These are phyloP conservation scores for Schizaphis graminum DNA, from an alignment of 2,888 invertebrate genomes.

Conservation along the genomic window DNA sequence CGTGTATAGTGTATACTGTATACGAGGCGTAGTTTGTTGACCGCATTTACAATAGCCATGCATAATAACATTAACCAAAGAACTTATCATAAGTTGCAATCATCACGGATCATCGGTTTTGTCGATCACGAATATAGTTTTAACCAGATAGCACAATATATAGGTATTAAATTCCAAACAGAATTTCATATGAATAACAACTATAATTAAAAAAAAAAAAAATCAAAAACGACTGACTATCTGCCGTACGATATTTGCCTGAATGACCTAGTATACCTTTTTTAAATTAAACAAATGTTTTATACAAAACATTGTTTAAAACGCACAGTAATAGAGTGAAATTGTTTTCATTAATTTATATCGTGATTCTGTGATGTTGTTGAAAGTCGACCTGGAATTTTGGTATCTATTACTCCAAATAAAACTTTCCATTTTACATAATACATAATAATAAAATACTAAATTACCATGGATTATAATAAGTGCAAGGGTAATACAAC, in stretches of 20 bases:
- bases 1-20: not conserved
- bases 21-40: constrained; percentile 54
- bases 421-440: constrained; percentile 59
- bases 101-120: constrained; percentile 60
- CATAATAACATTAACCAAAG: constrained; percentile 5
- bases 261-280: not conserved
- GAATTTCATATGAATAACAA: not conserved
- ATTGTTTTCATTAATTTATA: constrained; percentile 24
- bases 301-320: not conserved
- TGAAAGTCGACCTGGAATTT: constrained; percentile 50
- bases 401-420: not conserved
- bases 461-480: not conserved
- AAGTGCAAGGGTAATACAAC: not conserved
- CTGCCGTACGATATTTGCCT: not conserved
- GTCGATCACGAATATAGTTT: constrained; percentile 43
- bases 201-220: constrained; percentile 31
- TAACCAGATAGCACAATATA: constrained; percentile 22
- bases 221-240: not conserved
- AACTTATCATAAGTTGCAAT: constrained; percentile 53
- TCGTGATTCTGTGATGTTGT: not conserved
- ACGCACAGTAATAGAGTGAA: not conserved
- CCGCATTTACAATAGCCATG: constrained; percentile 55
- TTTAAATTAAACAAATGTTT: constrained; percentile 4
- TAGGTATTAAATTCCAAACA: constrained; percentile 7
- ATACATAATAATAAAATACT: not conserved